Percentiles rank a stretch among this genome's conserved stretches.
Evolutionary conservation across 30 jellyfish, hydroid and myxozoan genomes (phyloP).

Genomic region (Clytia hemisphaerica): DNA sequence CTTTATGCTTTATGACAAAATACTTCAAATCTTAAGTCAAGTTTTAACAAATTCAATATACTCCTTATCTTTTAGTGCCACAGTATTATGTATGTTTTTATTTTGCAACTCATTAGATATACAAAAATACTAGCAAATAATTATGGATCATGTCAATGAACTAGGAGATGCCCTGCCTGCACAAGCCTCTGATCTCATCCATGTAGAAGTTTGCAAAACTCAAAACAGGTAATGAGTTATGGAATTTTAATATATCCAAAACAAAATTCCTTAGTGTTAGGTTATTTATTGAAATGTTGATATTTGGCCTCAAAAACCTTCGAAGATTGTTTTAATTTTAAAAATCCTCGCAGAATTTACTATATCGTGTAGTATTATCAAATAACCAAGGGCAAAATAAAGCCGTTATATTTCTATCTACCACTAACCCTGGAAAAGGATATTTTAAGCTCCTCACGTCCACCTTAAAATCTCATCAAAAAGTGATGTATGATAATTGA

Average conservation of each 20-base stretch:
- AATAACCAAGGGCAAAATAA: too few species aligned
- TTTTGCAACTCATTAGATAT: neutral
- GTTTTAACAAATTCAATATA: neutral
- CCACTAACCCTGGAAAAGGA: too few species aligned
- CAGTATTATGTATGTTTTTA: neutral
- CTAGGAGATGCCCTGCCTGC: constrained; percentile 65
- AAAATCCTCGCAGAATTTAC: too few species aligned
- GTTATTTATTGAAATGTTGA: too few species aligned
- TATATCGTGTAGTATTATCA: too few species aligned
- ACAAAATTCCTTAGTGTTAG: too few species aligned
- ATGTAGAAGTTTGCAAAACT: constrained; percentile 65
- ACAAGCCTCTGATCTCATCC: constrained; percentile 19
- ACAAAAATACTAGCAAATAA: neutral
- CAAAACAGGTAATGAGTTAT: constrained; percentile 49
- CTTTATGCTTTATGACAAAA: too few species aligned
- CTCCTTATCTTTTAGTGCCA: neutral
- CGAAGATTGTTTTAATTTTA: too few species aligned
- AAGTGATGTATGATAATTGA: too few species aligned
- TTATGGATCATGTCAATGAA: constrained; percentile 68
- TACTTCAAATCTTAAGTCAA: neutral
- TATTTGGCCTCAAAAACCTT: neutral
- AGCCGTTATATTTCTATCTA: too few species aligned
- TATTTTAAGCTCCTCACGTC: too few species aligned
- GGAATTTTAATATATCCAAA: neutral
- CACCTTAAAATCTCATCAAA: too few species aligned